Conservation (phyloP, 2,113 vertebrate species). For the Tapirus terrestris region DNA sequence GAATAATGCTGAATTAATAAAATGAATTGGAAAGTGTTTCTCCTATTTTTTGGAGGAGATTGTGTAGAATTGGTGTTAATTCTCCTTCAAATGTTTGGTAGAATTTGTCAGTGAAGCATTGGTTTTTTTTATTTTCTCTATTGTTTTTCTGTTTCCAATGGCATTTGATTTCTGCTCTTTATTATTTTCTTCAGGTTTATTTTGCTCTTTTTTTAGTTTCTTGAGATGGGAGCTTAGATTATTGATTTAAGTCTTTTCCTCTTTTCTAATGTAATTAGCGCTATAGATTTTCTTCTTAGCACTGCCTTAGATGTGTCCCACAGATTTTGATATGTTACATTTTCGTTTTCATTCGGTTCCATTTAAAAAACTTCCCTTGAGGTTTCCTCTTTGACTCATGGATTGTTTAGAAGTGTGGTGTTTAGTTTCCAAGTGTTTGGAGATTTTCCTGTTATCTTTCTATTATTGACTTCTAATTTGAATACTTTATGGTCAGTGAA, state of each 20-base stretch:
- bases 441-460: background rate
- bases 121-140: background rate
- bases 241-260: background rate
- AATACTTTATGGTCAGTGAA: background rate
- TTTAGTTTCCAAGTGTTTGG: background rate
- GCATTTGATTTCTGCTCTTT: background rate
- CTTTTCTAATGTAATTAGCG: background rate
- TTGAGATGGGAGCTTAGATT: background rate
- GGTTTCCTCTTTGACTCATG: background rate
- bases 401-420: background rate
- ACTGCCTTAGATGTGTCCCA: background rate
- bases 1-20: background rate
- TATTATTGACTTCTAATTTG: background rate
- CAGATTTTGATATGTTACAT: background rate
- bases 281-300: background rate
- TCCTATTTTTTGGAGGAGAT: background rate
- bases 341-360: constrained; percentile 24
- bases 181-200: background rate
- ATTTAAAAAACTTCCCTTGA: background rate
- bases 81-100: background rate
- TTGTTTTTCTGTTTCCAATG: background rate
- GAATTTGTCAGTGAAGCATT: background rate
- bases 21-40: background rate
- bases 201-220: background rate
- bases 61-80: background rate